Conservation (phyloP, 2,797 vertebrate genomes). For the Falco peregrinus region DNA sequence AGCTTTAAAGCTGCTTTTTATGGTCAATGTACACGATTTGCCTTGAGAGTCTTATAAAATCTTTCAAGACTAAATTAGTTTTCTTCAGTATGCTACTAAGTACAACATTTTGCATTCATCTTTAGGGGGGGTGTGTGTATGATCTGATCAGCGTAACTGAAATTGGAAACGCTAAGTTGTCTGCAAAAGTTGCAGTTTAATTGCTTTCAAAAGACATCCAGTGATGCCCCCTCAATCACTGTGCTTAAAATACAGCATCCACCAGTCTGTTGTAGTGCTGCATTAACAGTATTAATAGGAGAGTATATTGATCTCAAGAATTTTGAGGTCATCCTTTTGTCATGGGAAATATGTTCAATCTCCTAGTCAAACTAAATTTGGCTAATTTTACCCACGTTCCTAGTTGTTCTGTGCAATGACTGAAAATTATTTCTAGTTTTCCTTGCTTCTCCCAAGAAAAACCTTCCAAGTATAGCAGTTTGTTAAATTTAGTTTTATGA, state of each 20-base stretch:
- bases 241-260: background rate
- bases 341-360: background rate
- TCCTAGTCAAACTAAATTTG: background rate
- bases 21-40: background rate
- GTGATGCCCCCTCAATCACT: background rate
- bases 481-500: constrained; percentile 10
- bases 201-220: background rate
- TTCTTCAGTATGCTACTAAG: background rate
- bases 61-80: background rate
- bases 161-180: background rate
- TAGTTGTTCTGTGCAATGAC: background rate
- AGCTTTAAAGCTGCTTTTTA: background rate
- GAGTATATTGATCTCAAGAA: background rate
- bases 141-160: background rate
- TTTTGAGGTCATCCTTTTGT: background rate
- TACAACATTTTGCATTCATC: background rate
- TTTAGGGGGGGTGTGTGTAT: background rate
- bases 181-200: background rate
- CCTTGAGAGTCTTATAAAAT: background rate
- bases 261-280: background rate
- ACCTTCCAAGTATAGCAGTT: background rate
- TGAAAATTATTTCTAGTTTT: background rate
- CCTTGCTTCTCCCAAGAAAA: background rate
- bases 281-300: background rate
- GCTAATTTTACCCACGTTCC: background rate